phyloP scores from a whole-genome alignment of 2,888 invertebrate genomes.

The Sphaeridia pumilis region DNA sequence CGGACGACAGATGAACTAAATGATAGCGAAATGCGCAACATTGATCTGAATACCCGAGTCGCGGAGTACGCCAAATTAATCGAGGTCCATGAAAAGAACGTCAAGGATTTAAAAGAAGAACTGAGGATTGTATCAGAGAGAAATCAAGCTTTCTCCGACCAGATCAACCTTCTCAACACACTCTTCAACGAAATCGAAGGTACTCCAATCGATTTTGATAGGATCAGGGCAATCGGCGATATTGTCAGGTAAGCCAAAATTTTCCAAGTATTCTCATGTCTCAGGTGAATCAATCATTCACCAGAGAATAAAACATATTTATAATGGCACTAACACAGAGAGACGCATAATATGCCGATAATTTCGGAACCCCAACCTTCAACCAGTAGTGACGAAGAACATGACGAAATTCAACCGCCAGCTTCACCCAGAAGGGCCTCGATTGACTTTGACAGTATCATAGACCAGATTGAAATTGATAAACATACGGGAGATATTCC shows the following conservation, averaged over 20 bases:
- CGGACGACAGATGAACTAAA: conserved; percentile 36
- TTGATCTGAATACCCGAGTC: conserved; percentile 49
- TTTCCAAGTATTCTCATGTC: neutral
- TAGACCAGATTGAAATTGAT: conserved; percentile 21
- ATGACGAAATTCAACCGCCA: neutral
- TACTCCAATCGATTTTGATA: conserved; percentile 40
- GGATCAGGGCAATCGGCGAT: conserved; percentile 48
- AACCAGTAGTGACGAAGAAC: neutral
- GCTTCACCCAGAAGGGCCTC: conserved; percentile 14
- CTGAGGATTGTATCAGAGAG: conserved; percentile 11
- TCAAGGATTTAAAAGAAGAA: conserved; percentile 15
- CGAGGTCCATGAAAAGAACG: conserved; percentile 43
- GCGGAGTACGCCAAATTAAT: conserved; percentile 49
- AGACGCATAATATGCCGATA: neutral
- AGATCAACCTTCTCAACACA: conserved; percentile 63
- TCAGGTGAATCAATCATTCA: neutral
- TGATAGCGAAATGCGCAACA: conserved; percentile 33
- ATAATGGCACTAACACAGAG: too few species aligned
- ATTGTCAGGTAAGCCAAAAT: conserved; percentile 30
- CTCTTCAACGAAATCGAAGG: conserved; percentile 46
- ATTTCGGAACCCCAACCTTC: neutral
- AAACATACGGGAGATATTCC: conserved; percentile 26
- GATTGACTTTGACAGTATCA: conserved; percentile 21
- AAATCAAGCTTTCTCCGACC: conserved; percentile 38
- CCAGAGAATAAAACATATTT: too few species aligned